These are phyloP conservation scores for Sitta carolinensis DNA, from an alignment of 2,797 vertebrate genomes.

Conservation along the genomic window DNA sequence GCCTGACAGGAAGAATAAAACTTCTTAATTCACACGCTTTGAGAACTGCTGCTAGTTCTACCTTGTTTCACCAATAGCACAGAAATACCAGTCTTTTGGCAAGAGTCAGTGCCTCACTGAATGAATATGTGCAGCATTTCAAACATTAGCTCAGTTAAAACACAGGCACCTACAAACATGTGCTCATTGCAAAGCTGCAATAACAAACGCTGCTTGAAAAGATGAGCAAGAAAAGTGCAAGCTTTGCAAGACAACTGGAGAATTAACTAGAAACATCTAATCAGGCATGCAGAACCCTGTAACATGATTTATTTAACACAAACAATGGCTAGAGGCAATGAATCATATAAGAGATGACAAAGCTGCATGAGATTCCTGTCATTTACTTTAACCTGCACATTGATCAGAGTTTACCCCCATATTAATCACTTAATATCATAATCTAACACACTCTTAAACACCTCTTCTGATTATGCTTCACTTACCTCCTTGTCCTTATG, in stretches of 20 bases:
- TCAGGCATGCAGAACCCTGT: constrained; percentile 22
- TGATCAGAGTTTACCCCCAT: constrained; percentile 42
- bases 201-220: not conserved
- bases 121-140: rapidly evolving
- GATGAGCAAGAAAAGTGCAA: not conserved
- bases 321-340: constrained; percentile 6
- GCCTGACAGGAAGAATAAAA: not conserved
- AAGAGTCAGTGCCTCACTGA: not conserved
- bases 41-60: not conserved
- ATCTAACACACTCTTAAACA: constrained; percentile 58
- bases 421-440: constrained; percentile 47
- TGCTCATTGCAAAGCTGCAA: rapidly evolving
- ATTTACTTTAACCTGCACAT: constrained; percentile 39
- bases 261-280: constrained; percentile 51
- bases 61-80: not conserved
- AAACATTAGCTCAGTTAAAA: not conserved
- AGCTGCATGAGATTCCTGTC: constrained; percentile 24
- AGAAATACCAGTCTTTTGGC: not conserved
- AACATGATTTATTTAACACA: constrained; percentile 46
- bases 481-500: constrained; percentile 60
- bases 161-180: not conserved
- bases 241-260: not conserved
- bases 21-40: not conserved
- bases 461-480: constrained; percentile 60
- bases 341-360: constrained; percentile 18